Evolutionary conservation across 2,888 invertebrate species (phyloP).

Genomic region (Heliconius ismenius): DNA sequence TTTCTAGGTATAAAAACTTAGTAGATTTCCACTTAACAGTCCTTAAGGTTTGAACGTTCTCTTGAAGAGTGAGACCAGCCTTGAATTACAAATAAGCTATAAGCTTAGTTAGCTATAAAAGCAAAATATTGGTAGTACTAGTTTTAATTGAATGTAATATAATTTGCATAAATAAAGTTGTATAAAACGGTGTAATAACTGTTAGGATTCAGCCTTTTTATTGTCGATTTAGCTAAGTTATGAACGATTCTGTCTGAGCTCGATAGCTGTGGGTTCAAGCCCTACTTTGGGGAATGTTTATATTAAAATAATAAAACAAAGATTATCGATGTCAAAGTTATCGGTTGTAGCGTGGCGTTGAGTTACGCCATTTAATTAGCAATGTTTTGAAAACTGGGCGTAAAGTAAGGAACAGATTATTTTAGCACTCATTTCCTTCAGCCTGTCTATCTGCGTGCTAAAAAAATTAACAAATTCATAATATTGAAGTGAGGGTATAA

Average conservation of each 20-base stretch:
- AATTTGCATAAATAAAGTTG: background rate
- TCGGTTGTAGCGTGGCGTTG: background rate
- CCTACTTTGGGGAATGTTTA: background rate
- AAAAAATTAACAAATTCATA: no score
- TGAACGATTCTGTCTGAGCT: background rate
- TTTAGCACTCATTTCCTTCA: no score
- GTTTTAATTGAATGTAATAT: slow-evolving; percentile 7
- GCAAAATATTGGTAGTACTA: background rate
- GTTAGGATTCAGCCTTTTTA: no score
- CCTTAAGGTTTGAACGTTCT: slow-evolving; percentile 31
- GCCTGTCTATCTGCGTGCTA: no score
- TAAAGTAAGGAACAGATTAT: no score
- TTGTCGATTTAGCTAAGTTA: background rate
- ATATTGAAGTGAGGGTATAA: no score
- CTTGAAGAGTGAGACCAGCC: slow-evolving; percentile 12
- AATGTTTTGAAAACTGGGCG: no score
- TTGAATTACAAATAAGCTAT: slow-evolving; percentile 5
- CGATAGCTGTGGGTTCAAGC: background rate
- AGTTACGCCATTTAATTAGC: background rate
- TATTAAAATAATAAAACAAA: background rate
- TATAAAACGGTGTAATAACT: background rate
- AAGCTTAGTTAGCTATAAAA: slow-evolving; percentile 2
- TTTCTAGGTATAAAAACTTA: slow-evolving; percentile 50
- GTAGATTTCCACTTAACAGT: slow-evolving; percentile 40
- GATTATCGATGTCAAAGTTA: background rate